Conservation (phyloP, 64 coral and sea anemone genomes). For the Montipora foliosa region DNA sequence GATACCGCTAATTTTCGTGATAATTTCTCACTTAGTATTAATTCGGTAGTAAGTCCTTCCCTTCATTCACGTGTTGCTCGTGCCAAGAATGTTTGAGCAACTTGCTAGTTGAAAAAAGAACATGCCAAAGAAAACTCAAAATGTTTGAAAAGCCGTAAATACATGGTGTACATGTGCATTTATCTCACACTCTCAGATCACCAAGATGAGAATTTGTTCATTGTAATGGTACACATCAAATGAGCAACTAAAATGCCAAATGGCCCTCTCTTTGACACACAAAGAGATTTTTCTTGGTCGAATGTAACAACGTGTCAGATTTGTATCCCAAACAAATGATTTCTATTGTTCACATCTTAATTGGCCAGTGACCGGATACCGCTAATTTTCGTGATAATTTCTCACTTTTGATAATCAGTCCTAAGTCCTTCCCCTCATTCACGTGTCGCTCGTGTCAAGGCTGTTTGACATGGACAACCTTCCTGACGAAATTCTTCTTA, state of each 20-base stretch:
- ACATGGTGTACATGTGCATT: background rate
- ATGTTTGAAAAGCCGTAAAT: background rate
- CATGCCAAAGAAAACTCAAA: conserved; percentile 1
- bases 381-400: too few relatives aligned
- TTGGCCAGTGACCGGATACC: too few relatives aligned
- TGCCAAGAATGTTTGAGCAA: background rate
- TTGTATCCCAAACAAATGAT: background rate
- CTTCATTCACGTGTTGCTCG: too few relatives aligned
- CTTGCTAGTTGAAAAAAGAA: background rate
- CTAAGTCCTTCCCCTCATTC: too few relatives aligned
- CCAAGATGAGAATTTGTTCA: background rate
- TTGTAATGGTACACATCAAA: background rate
- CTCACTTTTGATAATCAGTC: too few relatives aligned
- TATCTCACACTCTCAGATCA: conserved; percentile 1
- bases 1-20: too few relatives aligned
- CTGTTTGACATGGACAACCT: conserved; percentile 4
- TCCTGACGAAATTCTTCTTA: background rate
- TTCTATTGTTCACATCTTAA: too few relatives aligned
- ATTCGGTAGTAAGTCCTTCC: background rate
- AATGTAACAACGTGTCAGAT: background rate
- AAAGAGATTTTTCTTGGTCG: background rate
- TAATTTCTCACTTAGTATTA: too few relatives aligned
- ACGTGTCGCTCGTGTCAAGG: too few relatives aligned
- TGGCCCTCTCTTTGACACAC: conserved; percentile 2
- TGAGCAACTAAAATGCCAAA: background rate